Conservation (phyloP, 2,113 vertebrate genomes). For the Neogale vison region DNA sequence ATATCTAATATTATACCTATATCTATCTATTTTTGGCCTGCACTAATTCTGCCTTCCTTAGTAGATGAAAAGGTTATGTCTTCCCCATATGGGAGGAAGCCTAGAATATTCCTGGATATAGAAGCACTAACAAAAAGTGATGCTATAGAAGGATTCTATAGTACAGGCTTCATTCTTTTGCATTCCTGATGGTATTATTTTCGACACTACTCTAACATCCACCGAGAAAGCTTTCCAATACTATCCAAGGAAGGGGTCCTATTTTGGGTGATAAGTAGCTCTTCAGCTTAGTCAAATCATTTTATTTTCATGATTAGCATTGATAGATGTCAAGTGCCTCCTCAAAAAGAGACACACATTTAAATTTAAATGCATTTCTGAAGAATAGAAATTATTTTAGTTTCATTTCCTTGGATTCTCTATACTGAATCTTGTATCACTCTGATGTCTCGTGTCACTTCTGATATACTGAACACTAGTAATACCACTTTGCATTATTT, state of each 20-base stretch:
- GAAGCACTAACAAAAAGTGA: background rate
- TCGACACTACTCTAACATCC: background rate
- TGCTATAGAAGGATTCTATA: background rate
- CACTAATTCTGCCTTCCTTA: background rate
- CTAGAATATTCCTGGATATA: background rate
- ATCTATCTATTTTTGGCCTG: background rate
- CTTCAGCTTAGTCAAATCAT: background rate
- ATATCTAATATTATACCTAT: background rate
- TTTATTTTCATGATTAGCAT: background rate
- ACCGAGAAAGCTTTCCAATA: background rate
- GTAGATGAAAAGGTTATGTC: background rate
- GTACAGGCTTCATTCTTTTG: background rate
- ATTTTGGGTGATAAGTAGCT: background rate
- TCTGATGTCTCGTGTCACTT: background rate
- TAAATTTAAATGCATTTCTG: background rate
- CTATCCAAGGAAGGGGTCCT: background rate
- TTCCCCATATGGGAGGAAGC: background rate
- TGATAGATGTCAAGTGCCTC: background rate
- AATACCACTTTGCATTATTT: background rate
- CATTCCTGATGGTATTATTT: background rate
- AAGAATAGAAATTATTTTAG: background rate
- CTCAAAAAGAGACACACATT: background rate
- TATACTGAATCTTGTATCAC: too few relatives aligned
- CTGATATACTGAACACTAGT: background rate
- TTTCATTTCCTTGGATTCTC: background rate